Base-by-base conservation (phyloP, 2,113 vertebrate genomes). In the Perca schrenkii region DNA sequence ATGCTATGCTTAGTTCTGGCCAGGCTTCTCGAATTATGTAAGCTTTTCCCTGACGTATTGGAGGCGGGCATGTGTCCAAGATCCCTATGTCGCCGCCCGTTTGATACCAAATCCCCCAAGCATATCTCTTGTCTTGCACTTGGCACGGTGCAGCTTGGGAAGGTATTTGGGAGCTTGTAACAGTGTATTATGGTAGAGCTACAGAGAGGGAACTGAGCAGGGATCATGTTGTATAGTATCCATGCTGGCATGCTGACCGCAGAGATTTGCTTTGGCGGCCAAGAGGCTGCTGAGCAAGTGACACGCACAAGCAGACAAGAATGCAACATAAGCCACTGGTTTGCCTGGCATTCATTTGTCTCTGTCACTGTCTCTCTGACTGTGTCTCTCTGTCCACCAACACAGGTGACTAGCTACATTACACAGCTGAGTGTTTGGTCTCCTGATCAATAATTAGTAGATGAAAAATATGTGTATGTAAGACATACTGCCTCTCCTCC, bases 161-260 rank as follows among this genome's bases (percentile, higher is more conserved):
- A 72, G 82, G 84, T 86, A 85, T 92, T 89, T 86, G 66, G 52
- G 83, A 81, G 78, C 54, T 87, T 89, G 80, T 83, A 72, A 69
- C 72, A 43, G 40, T 57, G 67, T 84, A 80, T 75, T 66, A 60
- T 8, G 74, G 76, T 54, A 57, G 75, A 79, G 80, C 65, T 17
- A 10, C 82, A 74, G 64, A 73, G 72, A 25, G 71, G 40, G 2
- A 74, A 63, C 76, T 19, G 83, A 87, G 74, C 81, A 57, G 68
- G 83, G 88, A 90, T 91, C 91, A 71, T 87, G 88, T 89, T 91
- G 79, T 87, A 43, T 10, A 43, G 40, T 43, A 85, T 92, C 87
- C 87, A 84, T 8, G 60, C 34, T 36, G 34, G 67, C 66, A 58
- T 21, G 36, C 69, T 34, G 79, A 87, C 79, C 31, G 1, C 74